Base-by-base conservation (phyloP, 2,113 vertebrate species). In the Tiliqua scincoides region DNA sequence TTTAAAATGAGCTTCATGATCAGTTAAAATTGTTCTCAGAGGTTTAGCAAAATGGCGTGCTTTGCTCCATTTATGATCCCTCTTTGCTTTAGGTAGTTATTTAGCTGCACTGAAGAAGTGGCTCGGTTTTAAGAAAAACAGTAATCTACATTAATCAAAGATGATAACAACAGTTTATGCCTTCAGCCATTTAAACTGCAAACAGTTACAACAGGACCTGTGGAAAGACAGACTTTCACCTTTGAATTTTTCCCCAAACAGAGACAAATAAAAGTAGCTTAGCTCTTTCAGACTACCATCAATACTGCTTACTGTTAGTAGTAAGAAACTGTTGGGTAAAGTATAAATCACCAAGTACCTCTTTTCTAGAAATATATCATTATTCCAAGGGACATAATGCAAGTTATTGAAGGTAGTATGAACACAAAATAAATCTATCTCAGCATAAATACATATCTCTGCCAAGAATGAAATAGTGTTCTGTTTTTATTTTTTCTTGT, bases 281-380 rank as follows among this genome's bases (percentile, higher is more conserved):
- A 48, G 76, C 88, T 92, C 89, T 93, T 90, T 89, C 82, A 92
- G 78, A 72, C 87, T 91, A 94, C 84, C 85, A 93, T 89, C 85
- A 93, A 88, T 89, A 65, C 20, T 91, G 70, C 79, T 78, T 7
- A 0, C 68, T 63, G 40, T 94, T 89, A 93, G 88, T 89, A 91
- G 87, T 87, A 73, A 83, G 81, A 79, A 91, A 86, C 76, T 84
- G 93, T 93, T 87, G 89, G 92, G 91, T 91, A 93, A 95, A 92
- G 86, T 84, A 91, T 94, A 91, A 93, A 95, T 77, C 89, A 76
- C 37, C 25, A 72, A 85, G 82, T 68, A 86, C 91, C 81, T 87
- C 85, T 91, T 91, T 63, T 91, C 89, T 83, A 86, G 79, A 93
- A 89, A 84, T 87, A 85, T 18, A 79, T 91, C 86, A 91, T 93